Base-by-base conservation (phyloP, 2,797 vertebrate genomes). In the Coccyzus lansbergi region DNA sequence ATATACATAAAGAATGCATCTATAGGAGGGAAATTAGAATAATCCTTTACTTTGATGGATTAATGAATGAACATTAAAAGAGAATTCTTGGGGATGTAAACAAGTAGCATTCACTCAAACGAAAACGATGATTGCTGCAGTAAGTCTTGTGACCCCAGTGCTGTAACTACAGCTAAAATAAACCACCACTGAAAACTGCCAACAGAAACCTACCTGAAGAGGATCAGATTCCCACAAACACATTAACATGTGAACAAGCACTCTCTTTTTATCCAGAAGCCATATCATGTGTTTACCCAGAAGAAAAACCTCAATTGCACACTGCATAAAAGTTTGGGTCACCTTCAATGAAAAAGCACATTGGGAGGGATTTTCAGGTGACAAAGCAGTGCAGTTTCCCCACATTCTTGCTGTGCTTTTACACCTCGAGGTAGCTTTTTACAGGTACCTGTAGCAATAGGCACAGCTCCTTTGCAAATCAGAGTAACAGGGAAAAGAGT, bases 321-420 rank as follows among this genome's bases (percentile, higher is more conserved):
- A 20, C 6, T 26, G 18, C 53, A 31, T 17, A 15, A 11, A 26
- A 15, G 33, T 11, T 17, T 28, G 38, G 18, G 33, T 36, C 34
- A 31, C 36, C 53, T 60, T 26, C 44, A 26, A 4, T 2, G 17
- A 44, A 58, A 51, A 72, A 26, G 53, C 19, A 17, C 0, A 0
- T 6, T 8, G 9, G 51, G 60, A 70, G 8, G n/a, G 48, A 15
- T 20, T 53, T 53, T 24, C n/a, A 76, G 34, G 34, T 7, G 22
- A 63, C n/a, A 58, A 49, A 46, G 44, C 44, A 46, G 44, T 46
- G 44, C 44, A 46, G 74, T 33, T 48, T 10, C 31, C 56, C 29
- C 24, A 3, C 3, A 13, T 44, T 59, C 74, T 53, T 20, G 29
- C 46, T 48, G 33, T 10, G 46, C 52, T 53, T 72, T 59, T 55